Evolutionary conservation across 1,140 invertebrate genomes (phyloP), one percentile per base, ranked within the genome.

Genomic region (Leptoteleia sp.): DNA sequence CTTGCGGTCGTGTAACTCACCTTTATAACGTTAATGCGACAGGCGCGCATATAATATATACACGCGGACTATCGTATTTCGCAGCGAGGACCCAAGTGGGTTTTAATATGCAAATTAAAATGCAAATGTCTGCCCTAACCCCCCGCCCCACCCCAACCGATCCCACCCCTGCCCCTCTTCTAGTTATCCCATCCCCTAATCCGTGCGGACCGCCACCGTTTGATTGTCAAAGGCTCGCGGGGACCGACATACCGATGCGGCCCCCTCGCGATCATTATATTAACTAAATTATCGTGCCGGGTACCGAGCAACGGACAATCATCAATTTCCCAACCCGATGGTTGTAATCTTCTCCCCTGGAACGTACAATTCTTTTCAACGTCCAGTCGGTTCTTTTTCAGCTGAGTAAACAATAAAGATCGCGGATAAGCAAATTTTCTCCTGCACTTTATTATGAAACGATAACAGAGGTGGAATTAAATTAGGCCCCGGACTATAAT

Each of bases 41-140:
- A 81, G 75, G 62, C 79, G 70, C 71, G 71, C 33, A 73, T 75
- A 59, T 45, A 65, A 42, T 55, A 54, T 42, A 35, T 48, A 64
- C 33, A 31, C 52, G 17, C 8, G 17, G 59, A 80, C 73, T 86
- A 86, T 88, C 82, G 79, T 84, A 87, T 87, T 88, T 88, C 86
- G 81, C 80, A 67, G 61, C 70, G 61, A 61, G 35, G 79, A 72
- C 37, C 81, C 68, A 85, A 72, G 47, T 71, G 81, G 80, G 80
- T 83, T 88, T 87, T 85, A 85, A 85, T 88, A 88, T 88, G 85
- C 83, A 86, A 87, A 88, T 87, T 87, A 86, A 88, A 88, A 86
- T 88, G 85, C 82, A 84, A 86, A 87, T 87, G 82, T 79, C 70
- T 67, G n/a, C n/a, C n/a, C n/a, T n/a, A n/a, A n/a, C n/a, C n/a